These are phyloP conservation scores for Neostethus bicornis DNA, from an alignment of 2,797 vertebrate genomes.

Conservation along the genomic window DNA sequence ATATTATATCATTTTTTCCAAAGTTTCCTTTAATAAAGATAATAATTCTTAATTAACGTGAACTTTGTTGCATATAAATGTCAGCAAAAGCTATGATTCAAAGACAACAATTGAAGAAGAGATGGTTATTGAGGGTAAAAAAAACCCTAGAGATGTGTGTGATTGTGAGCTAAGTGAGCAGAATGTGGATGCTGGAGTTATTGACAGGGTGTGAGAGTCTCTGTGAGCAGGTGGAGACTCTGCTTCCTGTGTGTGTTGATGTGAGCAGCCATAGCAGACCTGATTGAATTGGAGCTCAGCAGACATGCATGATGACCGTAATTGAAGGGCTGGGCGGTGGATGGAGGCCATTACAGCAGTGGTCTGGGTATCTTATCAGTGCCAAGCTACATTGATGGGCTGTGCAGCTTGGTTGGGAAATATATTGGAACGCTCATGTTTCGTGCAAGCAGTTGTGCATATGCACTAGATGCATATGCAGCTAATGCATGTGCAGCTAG, in stretches of 20 bases:
- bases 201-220: conserved; percentile 27
- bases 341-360: conserved; percentile 50
- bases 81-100: too few species aligned
- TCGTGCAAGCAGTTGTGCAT: conserved; percentile 11
- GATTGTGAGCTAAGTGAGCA: neutral
- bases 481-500: neutral
- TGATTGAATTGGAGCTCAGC: conserved; percentile 58
- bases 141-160: neutral
- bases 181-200: conserved; percentile 12
- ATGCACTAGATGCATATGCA: too few species aligned
- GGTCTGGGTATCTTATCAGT: conserved; percentile 53
- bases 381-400: conserved; percentile 23
- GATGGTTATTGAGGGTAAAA: too few species aligned
- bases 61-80: too few species aligned
- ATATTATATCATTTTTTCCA: too few species aligned
- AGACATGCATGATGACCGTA: conserved; percentile 59
- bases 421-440: conserved; percentile 7
- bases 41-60: too few species aligned
- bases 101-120: too few species aligned
- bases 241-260: conserved; percentile 12
- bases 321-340: conserved; percentile 45
- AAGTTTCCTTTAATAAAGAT: too few species aligned
- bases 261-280: conserved; percentile 20
- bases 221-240: conserved; percentile 5
- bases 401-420: conserved; percentile 26